Percentiles rank a stretch among this genome's conserved stretches.
These are phyloP conservation scores for Piscicola geometra DNA, from an alignment of 2,888 invertebrate genomes.

Conservation along the genomic window DNA sequence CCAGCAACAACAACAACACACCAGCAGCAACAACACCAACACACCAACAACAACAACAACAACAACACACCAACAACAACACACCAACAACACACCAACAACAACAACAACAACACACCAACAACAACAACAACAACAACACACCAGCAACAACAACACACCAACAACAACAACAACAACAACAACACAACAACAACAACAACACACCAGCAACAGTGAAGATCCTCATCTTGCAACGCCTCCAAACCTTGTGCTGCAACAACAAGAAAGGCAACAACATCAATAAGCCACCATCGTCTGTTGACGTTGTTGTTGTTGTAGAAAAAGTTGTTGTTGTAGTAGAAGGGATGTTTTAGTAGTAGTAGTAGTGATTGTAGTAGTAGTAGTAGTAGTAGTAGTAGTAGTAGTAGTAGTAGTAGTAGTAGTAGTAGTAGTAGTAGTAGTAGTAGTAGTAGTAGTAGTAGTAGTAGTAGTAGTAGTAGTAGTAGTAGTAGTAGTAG, in stretches of 20 bases:
- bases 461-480: neutral
- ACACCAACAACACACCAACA: too few relatives aligned
- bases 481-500: constrained; percentile 30
- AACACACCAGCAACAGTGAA: constrained; percentile 84
- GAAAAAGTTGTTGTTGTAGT: neutral
- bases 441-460: constrained; percentile 13
- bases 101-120: too few relatives aligned
- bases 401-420: constrained; percentile 24
- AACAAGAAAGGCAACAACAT: constrained; percentile 92
- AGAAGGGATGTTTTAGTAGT: neutral
- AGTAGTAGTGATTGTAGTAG: constrained; percentile 16
- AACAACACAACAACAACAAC: neutral
- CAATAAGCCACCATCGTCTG: constrained; percentile 88
- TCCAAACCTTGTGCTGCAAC: constrained; percentile 66
- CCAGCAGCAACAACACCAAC: too few relatives aligned
- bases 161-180: neutral
- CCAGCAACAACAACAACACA: too few relatives aligned
- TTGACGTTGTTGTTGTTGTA: neutral
- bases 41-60: too few relatives aligned
- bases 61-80: too few relatives aligned
- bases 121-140: neutral
- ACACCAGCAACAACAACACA: neutral
- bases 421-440: constrained; percentile 24
- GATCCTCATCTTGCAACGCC: constrained; percentile 94
- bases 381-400: constrained; percentile 22